These are phyloP conservation scores for Bombus confusus DNA, from an alignment of 1,140 invertebrate genomes.

Conservation along the genomic window DNA sequence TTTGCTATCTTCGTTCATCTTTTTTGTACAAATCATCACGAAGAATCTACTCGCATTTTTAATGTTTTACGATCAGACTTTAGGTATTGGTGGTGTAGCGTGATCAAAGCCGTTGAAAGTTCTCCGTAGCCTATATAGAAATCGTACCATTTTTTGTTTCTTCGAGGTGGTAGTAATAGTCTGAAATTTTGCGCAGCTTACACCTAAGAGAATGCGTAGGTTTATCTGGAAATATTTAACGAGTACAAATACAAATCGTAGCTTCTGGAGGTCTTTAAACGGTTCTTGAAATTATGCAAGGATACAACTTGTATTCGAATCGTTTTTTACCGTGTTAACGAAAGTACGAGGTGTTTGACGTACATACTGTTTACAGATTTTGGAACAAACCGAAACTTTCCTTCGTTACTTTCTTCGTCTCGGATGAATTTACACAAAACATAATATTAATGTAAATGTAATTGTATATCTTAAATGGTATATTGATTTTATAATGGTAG, in stretches of 20 bases:
- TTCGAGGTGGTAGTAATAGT: slow-evolving; percentile 16
- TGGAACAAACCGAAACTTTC: background rate
- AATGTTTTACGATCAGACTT: slow-evolving; percentile 42
- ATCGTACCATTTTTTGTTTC: background rate
- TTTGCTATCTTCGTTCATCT: background rate
- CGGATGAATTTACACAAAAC: slow-evolving; percentile 33
- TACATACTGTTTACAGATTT: background rate
- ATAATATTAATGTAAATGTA: slow-evolving; percentile 61
- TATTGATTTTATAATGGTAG: slow-evolving; percentile 63
- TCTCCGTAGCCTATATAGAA: background rate
- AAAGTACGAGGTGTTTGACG: background rate
- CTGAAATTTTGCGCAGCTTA: background rate
- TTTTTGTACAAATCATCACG: slow-evolving; percentile 10
- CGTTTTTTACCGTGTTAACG: slow-evolving; percentile 15
- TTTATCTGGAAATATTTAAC: slow-evolving; percentile 6
- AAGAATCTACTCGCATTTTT: background rate
- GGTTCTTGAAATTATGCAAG: slow-evolving; percentile 27
- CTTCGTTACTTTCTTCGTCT: slow-evolving; percentile 38
- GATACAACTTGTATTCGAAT: slow-evolving; percentile 10
- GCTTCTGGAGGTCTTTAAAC: slow-evolving; percentile 34
- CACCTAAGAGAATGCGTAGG: background rate
- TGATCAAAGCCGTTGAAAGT: slow-evolving; percentile 29
- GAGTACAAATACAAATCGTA: slow-evolving; percentile 20
- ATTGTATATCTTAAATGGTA: slow-evolving; percentile 56
- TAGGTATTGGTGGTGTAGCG: slow-evolving; percentile 4